phyloP scores from a whole-genome alignment of 2,888 invertebrate genomes.

The Ecliptopera silaceata region DNA sequence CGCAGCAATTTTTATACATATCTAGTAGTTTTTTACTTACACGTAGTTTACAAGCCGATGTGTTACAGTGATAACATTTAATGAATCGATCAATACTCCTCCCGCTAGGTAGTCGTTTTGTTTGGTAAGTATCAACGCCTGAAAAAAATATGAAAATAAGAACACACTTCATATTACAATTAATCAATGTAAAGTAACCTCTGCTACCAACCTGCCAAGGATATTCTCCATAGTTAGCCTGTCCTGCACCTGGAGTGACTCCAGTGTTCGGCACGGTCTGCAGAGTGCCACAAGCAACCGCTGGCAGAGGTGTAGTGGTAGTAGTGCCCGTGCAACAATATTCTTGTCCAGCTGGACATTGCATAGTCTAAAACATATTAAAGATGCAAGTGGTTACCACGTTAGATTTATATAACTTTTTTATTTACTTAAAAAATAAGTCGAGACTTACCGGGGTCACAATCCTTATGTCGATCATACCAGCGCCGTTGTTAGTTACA shows the following conservation, averaged over 20 bases:
- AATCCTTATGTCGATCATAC: slow-evolving; percentile 84
- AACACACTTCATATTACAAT: background rate
- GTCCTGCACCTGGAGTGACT: slow-evolving; percentile 71
- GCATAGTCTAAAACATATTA: slow-evolving; percentile 35
- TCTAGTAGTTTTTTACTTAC: slow-evolving; percentile 72
- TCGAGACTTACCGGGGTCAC: slow-evolving; percentile 80
- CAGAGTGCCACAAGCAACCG: slow-evolving; percentile 72
- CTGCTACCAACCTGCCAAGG: slow-evolving; percentile 85
- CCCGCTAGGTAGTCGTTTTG: slow-evolving; percentile 87
- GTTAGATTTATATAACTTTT: background rate
- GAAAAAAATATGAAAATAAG: slow-evolving; percentile 39
- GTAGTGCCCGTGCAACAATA: slow-evolving; percentile 66
- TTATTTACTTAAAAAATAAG: background rate
- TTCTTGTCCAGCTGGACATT: slow-evolving; percentile 69
- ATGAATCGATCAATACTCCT: slow-evolving; percentile 86
- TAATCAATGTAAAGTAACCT: background rate
- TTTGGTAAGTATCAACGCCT: slow-evolving; percentile 82
- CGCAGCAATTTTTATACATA: too few species aligned
- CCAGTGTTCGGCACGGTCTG: slow-evolving; percentile 61
- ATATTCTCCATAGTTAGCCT: slow-evolving; percentile 86
- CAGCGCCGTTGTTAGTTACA: slow-evolving; percentile 71
- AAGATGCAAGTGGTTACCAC: slow-evolving; percentile 7
- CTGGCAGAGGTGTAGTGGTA: slow-evolving; percentile 14
- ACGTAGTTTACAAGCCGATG: slow-evolving; percentile 85
- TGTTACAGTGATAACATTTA: slow-evolving; percentile 88